A percentile compares a stretch with the other conserved stretches of the same genome.
These are phyloP conservation scores for Drosophila pseudoobscura DNA, from an alignment of 1,140 invertebrate genomes.

Conservation along the genomic window DNA sequence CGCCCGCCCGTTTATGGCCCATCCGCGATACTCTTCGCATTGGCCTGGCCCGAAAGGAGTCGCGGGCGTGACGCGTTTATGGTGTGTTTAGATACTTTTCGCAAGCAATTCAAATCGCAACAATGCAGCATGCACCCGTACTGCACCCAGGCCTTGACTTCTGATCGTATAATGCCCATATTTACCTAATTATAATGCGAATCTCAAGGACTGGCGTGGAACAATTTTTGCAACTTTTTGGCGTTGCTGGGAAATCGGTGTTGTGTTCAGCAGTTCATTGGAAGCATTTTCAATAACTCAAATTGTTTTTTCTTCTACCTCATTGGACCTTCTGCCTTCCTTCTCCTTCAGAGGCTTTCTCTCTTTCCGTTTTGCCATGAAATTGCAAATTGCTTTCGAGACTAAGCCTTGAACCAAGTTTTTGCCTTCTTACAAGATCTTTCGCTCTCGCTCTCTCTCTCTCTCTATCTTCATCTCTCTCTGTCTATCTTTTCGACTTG, in stretches of 20 bases:
- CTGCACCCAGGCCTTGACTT: constrained; percentile 62
- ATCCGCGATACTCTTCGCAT: constrained; percentile 8
- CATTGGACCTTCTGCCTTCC: constrained; percentile 3
- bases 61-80: constrained; percentile 78
- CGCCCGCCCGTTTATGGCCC: constrained; percentile 12
- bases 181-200: constrained; percentile 71
- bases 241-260: constrained; percentile 31
- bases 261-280: constrained; percentile 33
- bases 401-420: constrained; percentile 43
- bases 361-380: constrained; percentile 40
- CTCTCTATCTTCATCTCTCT: too few species aligned
- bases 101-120: constrained; percentile 74
- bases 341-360: background rate
- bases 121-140: constrained; percentile 71
- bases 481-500: background rate
- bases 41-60: constrained; percentile 18
- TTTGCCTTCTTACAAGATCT: constrained; percentile 12
- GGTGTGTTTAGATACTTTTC: constrained; percentile 80
- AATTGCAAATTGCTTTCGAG: constrained; percentile 48
- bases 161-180: constrained; percentile 42
- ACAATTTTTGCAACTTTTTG: constrained; percentile 71
- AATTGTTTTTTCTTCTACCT: constrained; percentile 43
- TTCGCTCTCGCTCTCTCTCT: too few species aligned
- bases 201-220: constrained; percentile 62
- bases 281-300: constrained; percentile 53